Conservation (phyloP, 2,797 vertebrate genomes). For the Atherinosoma microstoma region DNA sequence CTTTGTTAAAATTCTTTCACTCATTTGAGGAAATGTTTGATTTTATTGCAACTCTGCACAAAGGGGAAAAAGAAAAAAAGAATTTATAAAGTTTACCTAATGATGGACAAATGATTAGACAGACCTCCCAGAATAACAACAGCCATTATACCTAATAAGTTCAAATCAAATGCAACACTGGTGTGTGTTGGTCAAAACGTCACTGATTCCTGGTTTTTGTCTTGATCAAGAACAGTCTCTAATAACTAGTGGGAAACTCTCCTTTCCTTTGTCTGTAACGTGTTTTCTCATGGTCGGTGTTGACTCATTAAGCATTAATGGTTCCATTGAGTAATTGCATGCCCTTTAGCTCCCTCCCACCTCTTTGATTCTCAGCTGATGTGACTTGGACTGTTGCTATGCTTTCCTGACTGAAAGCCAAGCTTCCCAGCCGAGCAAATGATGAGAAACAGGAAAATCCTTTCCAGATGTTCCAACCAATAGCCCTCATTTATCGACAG, state of each 20-base stretch:
- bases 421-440: conserved; percentile 63
- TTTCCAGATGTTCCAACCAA: conserved; percentile 77
- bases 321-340: conserved; percentile 48
- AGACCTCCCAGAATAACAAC: neutral
- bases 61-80: no score
- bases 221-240: neutral
- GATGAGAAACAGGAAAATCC: conserved; percentile 77
- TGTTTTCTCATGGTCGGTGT: conserved; percentile 58
- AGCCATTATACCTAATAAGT: neutral
- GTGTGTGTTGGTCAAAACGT: neutral
- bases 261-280: conserved; percentile 12
- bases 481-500: conserved; percentile 47
- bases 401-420: conserved; percentile 63
- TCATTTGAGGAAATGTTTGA: neutral
- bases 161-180: no score
- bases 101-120: neutral
- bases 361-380: conserved; percentile 57
- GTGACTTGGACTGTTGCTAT: conserved; percentile 48
- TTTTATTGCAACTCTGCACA: neutral
- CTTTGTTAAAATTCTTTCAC: neutral
- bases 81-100: neutral
- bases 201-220: neutral
- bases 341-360: conserved; percentile 28
- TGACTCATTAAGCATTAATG: conserved; percentile 55
- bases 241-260: conserved; percentile 17